These are phyloP conservation scores for Cepaea hortensis DNA, from an alignment of 2,888 invertebrate species.

Conservation along the genomic window DNA sequence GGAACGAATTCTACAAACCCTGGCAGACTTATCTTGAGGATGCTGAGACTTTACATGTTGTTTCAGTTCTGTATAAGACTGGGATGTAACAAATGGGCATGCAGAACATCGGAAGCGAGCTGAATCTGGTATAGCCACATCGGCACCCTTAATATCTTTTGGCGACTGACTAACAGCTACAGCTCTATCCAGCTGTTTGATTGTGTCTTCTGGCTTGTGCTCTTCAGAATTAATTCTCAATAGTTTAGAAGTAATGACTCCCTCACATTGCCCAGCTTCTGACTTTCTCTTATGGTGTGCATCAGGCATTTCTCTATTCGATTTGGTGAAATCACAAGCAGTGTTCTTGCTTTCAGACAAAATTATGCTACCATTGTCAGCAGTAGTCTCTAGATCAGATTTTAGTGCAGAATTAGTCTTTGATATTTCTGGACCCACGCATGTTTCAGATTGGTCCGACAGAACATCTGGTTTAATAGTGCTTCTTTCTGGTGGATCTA, in stretches of 20 bases:
- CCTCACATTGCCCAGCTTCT: background rate
- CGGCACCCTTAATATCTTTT: background rate
- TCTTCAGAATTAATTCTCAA: no score
- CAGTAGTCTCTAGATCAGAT: no score
- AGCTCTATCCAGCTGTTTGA: no score
- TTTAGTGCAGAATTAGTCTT: no score
- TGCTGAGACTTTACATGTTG: slow-evolving; percentile 16
- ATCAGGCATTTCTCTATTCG: background rate
- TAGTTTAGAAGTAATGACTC: background rate
- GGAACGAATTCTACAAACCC: background rate
- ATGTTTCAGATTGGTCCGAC: no score
- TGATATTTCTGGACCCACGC: no score
- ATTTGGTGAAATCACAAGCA: background rate
- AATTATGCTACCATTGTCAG: no score
- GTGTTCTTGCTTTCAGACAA: no score
- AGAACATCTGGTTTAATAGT: no score
- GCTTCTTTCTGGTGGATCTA: no score
- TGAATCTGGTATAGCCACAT: background rate
- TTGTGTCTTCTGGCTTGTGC: background rate
- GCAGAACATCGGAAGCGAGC: background rate
- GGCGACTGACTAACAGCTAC: no score
- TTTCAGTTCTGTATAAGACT: background rate
- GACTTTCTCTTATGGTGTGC: background rate
- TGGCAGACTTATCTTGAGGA: background rate
- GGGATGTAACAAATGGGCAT: background rate